Conservation (phyloP, 92 coral and sea anemone genomes). For the Galaxea fascicularis region DNA sequence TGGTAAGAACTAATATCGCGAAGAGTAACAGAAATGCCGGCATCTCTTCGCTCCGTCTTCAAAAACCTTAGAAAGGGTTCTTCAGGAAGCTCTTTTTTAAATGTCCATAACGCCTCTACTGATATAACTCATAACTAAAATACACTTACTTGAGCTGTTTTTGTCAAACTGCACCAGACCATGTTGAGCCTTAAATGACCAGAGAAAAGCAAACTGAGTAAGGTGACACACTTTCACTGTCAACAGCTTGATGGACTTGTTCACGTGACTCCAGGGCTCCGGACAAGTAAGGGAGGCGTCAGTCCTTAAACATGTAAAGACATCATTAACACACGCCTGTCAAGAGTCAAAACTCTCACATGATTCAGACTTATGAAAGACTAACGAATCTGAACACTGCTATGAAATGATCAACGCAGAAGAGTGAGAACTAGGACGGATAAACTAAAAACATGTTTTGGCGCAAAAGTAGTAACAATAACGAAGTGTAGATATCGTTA, state of each 20-base stretch:
- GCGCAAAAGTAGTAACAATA: neutral
- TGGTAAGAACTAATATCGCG: no score
- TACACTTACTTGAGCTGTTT: conserved; percentile 75
- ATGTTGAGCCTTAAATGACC: conserved; percentile 89
- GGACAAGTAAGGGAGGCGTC: conserved; percentile 94
- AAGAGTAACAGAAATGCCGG: no score
- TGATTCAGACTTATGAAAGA: no score
- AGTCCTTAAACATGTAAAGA: conserved; percentile 58
- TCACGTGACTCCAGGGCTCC: conserved; percentile 91
- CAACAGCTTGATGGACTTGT: conserved; percentile 84
- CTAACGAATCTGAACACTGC: no score
- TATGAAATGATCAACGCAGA: no score
- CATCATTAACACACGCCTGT: neutral
- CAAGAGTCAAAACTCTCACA: no score
- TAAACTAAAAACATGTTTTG: neutral
- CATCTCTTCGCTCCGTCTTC: no score
- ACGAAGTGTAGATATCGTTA: no score
- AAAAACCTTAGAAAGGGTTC: no score
- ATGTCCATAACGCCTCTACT: neutral
- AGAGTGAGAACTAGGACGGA: neutral
- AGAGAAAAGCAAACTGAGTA: conserved; percentile 95
- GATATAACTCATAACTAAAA: neutral
- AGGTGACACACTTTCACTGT: conserved; percentile 92
- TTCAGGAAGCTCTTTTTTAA: no score
- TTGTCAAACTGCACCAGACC: conserved; percentile 87